Conservation (phyloP, 2,888 invertebrate genomes). For the Heliconius sara region DNA sequence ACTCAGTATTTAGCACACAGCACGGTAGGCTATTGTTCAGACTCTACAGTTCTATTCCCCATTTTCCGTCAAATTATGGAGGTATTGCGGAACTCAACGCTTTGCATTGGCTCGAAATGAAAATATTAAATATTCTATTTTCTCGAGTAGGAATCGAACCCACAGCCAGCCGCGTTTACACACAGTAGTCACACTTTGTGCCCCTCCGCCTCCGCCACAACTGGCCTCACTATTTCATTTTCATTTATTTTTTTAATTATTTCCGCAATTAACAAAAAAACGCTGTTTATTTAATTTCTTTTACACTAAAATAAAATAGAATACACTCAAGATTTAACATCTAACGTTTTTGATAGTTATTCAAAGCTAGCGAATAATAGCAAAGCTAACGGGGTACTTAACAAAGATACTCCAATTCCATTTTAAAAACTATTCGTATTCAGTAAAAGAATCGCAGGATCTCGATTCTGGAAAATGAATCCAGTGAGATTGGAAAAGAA, state of each 20-base stretch:
- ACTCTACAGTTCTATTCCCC: too few relatives aligned
- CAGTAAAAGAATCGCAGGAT: slow-evolving; percentile 43
- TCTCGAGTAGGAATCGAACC: too few relatives aligned
- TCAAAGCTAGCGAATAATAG: slow-evolving; percentile 24
- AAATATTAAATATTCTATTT: too few relatives aligned
- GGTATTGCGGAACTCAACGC: too few relatives aligned
- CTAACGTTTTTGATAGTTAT: slow-evolving; percentile 6
- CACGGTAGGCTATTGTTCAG: too few relatives aligned
- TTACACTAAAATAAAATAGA: background rate
- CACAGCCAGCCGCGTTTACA: too few relatives aligned
- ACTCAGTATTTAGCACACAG: too few relatives aligned
- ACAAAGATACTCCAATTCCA: slow-evolving; percentile 40
- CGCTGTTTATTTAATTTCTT: background rate
- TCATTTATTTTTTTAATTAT: background rate
- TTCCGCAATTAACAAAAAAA: background rate
- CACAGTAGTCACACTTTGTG: too few relatives aligned
- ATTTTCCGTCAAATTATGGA: too few relatives aligned
- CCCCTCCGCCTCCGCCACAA: too few relatives aligned
- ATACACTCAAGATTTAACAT: background rate
- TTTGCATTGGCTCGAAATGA: background rate
- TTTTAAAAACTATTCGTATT: slow-evolving; percentile 45
- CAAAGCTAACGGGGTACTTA: slow-evolving; percentile 38
- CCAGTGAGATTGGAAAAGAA: slow-evolving; percentile 46
- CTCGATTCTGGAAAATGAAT: slow-evolving; percentile 46
- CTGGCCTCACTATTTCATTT: too few relatives aligned